Evolutionary conservation across 1,140 invertebrate genomes (phyloP), one percentile per base, ranked within the genome.

Genomic region (Pseudoatta argentina): DNA sequence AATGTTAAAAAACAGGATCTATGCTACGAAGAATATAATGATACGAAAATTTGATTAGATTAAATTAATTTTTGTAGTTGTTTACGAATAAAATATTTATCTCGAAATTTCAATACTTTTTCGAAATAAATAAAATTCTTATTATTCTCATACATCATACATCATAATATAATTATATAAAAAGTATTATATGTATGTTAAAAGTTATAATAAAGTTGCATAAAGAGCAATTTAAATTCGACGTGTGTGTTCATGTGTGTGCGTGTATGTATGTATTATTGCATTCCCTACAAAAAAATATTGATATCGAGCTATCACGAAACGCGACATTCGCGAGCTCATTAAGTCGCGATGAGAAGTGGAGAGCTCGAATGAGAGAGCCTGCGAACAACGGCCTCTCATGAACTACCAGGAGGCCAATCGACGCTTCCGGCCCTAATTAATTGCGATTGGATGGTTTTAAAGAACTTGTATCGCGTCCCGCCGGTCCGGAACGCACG

Each of bases 401-500:
- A 55, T 78, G 71, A 90, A 90, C 76, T 89, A 81, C 34, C 78
- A 85, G 87, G 88, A 93, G 92, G 92, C 93, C 93, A 93, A 94
- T 94, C 93, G 91, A 87, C 76, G 86, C 93, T 92, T 94, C 94
- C 94, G 94, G 93, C 88, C 89, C 88, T 93, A 93, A 94, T 94
- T 94, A 92, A 94, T 92, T 88, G 87, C 90, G 88, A 91, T 92
- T 91, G 88, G 91, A 72, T 61, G 75, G 91, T 91, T 91, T 93
- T 93, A 89, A 92, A 93, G 91, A 93, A 93, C 90, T 85, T 88
- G 91, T 92, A 93, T 93, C 93, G 91, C 91, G 92, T 83, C 67
- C 75, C 86, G 30, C 61, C 73, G 73, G 57, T 69, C 57, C 67
- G 53, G 82, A 57, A 39, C 30, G 30, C 77, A 59, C 66, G 59